phyloP scores from a whole-genome alignment of 1,140 invertebrate species.

The Zeugodacus cucurbitae region DNA sequence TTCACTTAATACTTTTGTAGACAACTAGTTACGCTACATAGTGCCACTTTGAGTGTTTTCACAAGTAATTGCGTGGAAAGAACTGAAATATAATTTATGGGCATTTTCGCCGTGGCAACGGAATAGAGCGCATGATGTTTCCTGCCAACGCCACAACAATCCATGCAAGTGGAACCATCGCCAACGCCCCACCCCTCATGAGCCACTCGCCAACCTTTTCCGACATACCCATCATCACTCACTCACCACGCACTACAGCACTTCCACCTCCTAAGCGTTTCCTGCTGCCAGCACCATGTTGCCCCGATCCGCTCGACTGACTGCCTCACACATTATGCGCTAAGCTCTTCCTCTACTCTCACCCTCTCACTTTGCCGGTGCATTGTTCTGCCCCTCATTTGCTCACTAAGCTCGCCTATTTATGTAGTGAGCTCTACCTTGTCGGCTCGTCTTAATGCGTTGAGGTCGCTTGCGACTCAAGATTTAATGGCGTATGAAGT shows the following conservation, averaged over 20 bases:
- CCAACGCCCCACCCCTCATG: background rate
- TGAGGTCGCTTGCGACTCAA: background rate
- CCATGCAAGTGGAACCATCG: background rate
- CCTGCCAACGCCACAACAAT: background rate
- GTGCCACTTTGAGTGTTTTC: background rate
- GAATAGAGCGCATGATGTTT: background rate
- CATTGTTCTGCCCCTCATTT: too few relatives aligned
- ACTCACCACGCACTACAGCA: too few relatives aligned
- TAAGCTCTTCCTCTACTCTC: background rate
- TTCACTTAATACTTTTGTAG: background rate
- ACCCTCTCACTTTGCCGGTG: background rate
- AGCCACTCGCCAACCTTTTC: background rate
- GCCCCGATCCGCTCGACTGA: background rate
- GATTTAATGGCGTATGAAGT: slow-evolving; percentile 43
- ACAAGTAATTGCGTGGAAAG: slow-evolving; percentile 23
- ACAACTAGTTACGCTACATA: background rate
- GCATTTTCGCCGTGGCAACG: background rate
- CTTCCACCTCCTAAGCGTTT: background rate
- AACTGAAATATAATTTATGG: background rate
- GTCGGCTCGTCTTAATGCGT: background rate
- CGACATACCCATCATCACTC: background rate
- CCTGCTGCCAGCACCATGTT: background rate
- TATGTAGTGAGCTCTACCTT: background rate
- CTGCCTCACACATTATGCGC: background rate
- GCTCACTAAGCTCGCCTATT: background rate